Evolutionary conservation across 2,113 vertebrate genomes (phyloP).

Genomic region (Poeciliopsis prolifica): DNA sequence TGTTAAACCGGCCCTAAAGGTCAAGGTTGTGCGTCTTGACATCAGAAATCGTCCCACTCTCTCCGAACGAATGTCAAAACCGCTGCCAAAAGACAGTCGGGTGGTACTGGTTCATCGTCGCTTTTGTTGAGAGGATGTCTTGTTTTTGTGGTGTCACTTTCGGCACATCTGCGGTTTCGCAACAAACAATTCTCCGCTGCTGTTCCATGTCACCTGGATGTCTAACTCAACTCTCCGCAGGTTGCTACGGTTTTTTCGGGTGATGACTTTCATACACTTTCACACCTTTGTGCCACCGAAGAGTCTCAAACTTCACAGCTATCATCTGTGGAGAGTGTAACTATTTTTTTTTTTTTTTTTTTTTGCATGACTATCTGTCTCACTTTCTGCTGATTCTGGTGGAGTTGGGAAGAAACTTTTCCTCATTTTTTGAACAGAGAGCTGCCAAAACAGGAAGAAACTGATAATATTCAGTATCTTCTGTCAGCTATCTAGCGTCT

Average conservation of each 20-base stretch:
- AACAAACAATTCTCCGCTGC: neutral
- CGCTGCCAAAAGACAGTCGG: too few species aligned
- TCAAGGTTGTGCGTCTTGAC: too few species aligned
- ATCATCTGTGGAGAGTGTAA: neutral
- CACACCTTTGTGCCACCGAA: neutral
- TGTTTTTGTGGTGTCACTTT: too few species aligned
- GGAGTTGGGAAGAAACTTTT: neutral
- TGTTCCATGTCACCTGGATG: neutral
- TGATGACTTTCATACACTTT: neutral
- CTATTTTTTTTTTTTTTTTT: neutral
- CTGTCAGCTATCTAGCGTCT: neutral
- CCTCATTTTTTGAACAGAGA: neutral
- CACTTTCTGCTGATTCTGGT: neutral
- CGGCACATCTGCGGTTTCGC: too few species aligned
- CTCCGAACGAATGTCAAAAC: too few species aligned
- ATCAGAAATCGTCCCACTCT: too few species aligned
- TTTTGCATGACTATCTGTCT: neutral
- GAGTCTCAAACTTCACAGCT: neutral
- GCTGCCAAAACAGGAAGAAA: neutral
- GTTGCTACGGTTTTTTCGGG: neutral
- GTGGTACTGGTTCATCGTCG: too few species aligned
- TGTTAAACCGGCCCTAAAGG: too few species aligned
- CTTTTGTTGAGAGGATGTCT: too few species aligned
- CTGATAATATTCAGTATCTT: neutral
- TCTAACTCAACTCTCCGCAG: neutral